phyloP scores from a whole-genome alignment of 2,888 invertebrate species.

The Allacma fusca region DNA sequence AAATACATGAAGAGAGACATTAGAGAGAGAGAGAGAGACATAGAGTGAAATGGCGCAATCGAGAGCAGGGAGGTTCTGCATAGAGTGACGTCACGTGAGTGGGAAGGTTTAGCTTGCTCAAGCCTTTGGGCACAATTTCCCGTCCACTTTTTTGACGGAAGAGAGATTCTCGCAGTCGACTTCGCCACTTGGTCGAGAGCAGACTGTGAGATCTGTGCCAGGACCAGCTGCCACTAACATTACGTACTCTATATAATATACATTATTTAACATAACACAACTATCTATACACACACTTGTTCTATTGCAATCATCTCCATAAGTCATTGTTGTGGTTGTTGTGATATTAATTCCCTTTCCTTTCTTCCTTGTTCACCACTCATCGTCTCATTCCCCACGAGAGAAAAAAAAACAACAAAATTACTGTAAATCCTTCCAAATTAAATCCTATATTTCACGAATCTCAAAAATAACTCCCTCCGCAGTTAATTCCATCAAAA shows the following conservation, averaged over 20 bases:
- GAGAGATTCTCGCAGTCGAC: slow-evolving; percentile 24
- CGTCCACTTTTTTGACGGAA: slow-evolving; percentile 22
- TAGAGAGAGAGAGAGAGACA: neutral
- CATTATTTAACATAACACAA: neutral
- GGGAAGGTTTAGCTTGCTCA: slow-evolving; percentile 11
- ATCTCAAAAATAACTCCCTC: too few species aligned
- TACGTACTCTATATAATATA: neutral
- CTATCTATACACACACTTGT: neutral
- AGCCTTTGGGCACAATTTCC: slow-evolving; percentile 16
- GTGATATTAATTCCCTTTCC: slow-evolving; percentile 19
- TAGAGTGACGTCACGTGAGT: slow-evolving; percentile 9
- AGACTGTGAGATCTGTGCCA: slow-evolving; percentile 10
- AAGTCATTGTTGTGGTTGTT: neutral
- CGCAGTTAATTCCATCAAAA: too few species aligned
- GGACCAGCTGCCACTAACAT: neutral
- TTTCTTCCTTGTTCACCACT: neutral
- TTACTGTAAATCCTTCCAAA: too few species aligned
- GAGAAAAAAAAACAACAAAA: neutral
- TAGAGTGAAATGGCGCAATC: slow-evolving; percentile 22
- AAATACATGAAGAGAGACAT: neutral
- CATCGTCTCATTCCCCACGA: too few species aligned
- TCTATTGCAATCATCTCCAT: too few species aligned
- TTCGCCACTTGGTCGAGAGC: slow-evolving; percentile 24
- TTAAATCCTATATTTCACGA: too few species aligned
- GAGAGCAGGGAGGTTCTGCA: slow-evolving; percentile 4